phyloP scores from a whole-genome alignment of 2,888 invertebrate genomes.

The Machimus atricapillus region DNA sequence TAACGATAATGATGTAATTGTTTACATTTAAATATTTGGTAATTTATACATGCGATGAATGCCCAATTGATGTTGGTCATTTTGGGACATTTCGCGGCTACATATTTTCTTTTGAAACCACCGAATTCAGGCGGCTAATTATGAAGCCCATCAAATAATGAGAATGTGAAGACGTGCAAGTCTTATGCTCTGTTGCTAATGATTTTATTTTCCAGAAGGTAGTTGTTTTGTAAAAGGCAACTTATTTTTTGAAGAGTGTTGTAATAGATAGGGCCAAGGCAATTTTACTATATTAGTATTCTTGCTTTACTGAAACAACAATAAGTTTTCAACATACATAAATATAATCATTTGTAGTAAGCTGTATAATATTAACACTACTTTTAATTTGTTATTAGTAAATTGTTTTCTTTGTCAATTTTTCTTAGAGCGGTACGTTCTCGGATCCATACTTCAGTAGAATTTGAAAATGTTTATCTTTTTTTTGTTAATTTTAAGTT shows the following conservation, averaged over 20 bases:
- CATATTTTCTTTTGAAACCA: background rate
- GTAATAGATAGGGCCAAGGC: background rate
- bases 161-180: background rate
- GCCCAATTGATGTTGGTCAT: background rate
- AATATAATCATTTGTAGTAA: background rate
- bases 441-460: too few species aligned
- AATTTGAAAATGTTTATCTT: background rate
- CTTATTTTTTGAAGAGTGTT: background rate
- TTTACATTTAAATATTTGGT: conserved; percentile 22
- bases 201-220: background rate
- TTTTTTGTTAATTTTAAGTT: too few species aligned
- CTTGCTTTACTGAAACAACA: background rate
- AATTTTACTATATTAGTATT: background rate
- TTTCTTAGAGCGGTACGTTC: background rate
- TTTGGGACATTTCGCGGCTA: background rate
- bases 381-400: background rate
- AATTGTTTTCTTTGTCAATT: too few species aligned
- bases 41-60: conserved; percentile 20
- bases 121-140: background rate
- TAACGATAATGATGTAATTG: conserved; percentile 13
- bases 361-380: background rate
- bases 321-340: background rate
- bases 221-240: background rate
- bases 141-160: background rate
- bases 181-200: background rate